A percentile compares a stretch with the other conserved stretches of the same genome.
Evolutionary conservation across 2,113 vertebrate genomes (phyloP).

Genomic region (Eudyptes chrysolophus): DNA sequence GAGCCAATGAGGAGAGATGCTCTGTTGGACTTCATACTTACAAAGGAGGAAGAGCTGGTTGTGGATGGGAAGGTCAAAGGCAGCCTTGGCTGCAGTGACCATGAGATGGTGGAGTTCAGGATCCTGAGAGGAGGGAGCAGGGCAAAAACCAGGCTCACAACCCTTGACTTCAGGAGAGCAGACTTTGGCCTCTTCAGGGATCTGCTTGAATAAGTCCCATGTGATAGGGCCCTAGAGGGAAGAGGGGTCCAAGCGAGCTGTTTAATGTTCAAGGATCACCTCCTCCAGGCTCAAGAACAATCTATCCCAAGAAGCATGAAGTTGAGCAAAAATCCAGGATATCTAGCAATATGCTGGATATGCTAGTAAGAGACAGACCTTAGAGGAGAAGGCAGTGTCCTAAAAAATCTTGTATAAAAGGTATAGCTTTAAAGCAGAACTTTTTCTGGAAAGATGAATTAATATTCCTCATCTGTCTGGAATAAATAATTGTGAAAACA

Average conservation of each 20-base stretch:
- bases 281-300: neutral
- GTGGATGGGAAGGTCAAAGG: neutral
- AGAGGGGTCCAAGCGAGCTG: neutral
- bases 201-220: neutral
- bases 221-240: neutral
- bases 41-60: neutral
- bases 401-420: neutral
- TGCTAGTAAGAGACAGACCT: neutral
- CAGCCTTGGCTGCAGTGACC: neutral
- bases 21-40: neutral
- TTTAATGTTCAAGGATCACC: neutral
- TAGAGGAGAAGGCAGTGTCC: neutral
- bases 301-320: neutral
- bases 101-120: neutral
- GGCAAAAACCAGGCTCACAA: neutral
- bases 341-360: neutral
- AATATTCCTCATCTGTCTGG: neutral
- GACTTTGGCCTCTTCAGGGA: neutral
- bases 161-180: neutral
- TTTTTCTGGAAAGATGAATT: neutral
- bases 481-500: neutral
- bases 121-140: neutral
- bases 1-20: neutral
- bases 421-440: neutral
- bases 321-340: neutral